These are phyloP conservation scores for Sebastes hopkinsi DNA, from an alignment of 2,797 vertebrate species.

Conservation along the genomic window DNA sequence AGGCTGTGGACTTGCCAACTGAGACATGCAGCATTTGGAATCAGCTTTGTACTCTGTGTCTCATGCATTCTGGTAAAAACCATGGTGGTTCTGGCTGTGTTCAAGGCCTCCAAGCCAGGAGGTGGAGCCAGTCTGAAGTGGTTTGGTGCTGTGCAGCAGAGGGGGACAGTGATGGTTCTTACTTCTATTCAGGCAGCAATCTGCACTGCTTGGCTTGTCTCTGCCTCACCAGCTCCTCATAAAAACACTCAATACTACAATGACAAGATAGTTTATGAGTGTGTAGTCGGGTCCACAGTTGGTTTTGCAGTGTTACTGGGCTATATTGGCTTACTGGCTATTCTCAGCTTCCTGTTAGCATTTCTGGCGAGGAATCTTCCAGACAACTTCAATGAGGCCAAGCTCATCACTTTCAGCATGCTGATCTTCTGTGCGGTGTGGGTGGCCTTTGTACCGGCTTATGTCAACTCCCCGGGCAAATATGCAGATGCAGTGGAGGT, in stretches of 20 bases:
- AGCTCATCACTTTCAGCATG: conserved; percentile 77
- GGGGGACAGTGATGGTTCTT: conserved; percentile 67
- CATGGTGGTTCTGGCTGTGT: conserved; percentile 70
- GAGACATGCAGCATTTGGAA: conserved; percentile 60
- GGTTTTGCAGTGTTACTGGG: conserved; percentile 65
- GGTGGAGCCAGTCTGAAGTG: conserved; percentile 58
- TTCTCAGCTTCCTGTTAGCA: conserved; percentile 68
- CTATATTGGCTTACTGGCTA: conserved; percentile 70
- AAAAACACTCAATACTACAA: conserved; percentile 72
- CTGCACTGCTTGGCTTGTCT: conserved; percentile 60
- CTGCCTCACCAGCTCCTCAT: conserved; percentile 61
- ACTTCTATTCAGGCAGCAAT: conserved; percentile 54
- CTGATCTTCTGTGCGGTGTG: conserved; percentile 76
- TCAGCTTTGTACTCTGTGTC: conserved; percentile 63
- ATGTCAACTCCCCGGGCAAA: neutral
- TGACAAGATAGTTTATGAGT: conserved; percentile 75
- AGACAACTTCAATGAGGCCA: neutral
- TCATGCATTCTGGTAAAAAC: conserved; percentile 70
- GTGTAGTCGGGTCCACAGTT: conserved; percentile 63
- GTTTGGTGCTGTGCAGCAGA: conserved; percentile 73
- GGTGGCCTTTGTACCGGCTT: conserved; percentile 51
- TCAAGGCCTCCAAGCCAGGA: conserved; percentile 64
- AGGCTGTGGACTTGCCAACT: conserved; percentile 54
- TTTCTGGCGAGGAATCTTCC: conserved; percentile 52
- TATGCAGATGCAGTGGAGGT: neutral